A percentile compares a stretch with the other conserved stretches of the same genome.
Evolutionary conservation across 2,888 invertebrate genomes (phyloP).

Genomic region (Andrena chrysosceles): DNA sequence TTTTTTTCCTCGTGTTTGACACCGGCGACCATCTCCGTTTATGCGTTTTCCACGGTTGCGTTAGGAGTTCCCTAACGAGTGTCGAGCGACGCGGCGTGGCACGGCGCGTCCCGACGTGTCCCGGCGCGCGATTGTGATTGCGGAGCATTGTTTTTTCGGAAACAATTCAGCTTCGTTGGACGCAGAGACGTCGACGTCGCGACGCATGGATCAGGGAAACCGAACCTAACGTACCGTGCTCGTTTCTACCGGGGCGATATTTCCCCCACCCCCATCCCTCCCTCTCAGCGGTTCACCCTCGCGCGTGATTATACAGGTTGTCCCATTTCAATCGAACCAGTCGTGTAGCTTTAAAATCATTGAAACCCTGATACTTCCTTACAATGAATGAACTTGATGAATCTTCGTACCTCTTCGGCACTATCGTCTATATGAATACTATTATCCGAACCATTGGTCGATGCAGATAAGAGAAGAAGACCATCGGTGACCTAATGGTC

Average conservation of each 20-base stretch:
- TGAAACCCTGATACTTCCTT: background rate
- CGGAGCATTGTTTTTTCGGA: constrained; percentile 58
- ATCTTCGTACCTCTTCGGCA: too few species aligned
- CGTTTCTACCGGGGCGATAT: constrained; percentile 40
- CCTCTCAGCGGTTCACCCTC: constrained; percentile 1
- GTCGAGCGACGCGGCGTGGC: constrained; percentile 31
- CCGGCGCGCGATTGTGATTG: constrained; percentile 59
- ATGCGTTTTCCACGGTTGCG: constrained; percentile 38
- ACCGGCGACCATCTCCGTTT: constrained; percentile 19
- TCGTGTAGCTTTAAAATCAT: too few species aligned
- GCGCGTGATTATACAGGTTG: constrained; percentile 11
- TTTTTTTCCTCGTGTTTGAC: constrained; percentile 17
- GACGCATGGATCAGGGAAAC: constrained; percentile 39
- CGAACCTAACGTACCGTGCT: constrained; percentile 54
- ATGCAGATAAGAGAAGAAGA: background rate
- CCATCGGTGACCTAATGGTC: constrained; percentile 5
- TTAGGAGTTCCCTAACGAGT: constrained; percentile 55
- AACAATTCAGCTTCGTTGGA: constrained; percentile 54
- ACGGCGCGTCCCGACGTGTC: constrained; percentile 38
- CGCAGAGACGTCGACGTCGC: constrained; percentile 45
- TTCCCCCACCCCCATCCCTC: background rate
- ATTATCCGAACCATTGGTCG: too few species aligned
- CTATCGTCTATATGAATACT: too few species aligned
- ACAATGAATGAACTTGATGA: too few species aligned
- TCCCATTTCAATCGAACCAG: constrained; percentile 28